phyloP scores from a whole-genome alignment of 2,797 vertebrate species.

The Denticeps clupeoides region DNA sequence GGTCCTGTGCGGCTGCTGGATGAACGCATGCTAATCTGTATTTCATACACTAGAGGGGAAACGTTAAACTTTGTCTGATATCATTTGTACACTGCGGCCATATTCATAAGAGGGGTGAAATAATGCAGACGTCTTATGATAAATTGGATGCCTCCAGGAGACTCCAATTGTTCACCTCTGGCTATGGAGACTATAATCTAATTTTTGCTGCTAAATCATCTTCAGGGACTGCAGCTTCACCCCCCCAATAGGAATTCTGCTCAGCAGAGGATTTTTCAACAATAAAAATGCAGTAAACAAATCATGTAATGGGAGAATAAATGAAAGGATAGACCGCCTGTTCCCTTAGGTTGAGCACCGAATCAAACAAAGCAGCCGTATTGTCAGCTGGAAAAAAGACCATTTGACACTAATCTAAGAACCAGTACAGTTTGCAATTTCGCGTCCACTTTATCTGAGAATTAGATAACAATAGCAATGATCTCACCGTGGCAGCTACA shows the following conservation, averaged over 20 bases:
- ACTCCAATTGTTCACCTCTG: constrained; percentile 53
- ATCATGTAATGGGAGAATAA: constrained; percentile 28
- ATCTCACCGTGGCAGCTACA: too few relatives aligned
- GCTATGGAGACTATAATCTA: constrained; percentile 59
- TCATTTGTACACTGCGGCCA: constrained; percentile 48
- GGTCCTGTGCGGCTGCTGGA: constrained; percentile 24
- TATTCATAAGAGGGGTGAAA: constrained; percentile 23
- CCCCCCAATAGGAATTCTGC: constrained; percentile 49
- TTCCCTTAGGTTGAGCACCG: too few relatives aligned
- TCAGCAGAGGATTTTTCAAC: constrained; percentile 41
- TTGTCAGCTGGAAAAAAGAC: too few relatives aligned
- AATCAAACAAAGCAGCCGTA: too few relatives aligned
- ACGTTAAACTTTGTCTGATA: constrained; percentile 53
- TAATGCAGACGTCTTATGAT: constrained; percentile 52
- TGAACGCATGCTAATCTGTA: constrained; percentile 47
- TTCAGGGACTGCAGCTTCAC: constrained; percentile 51
- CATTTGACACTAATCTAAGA: too few relatives aligned
- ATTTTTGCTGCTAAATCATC: constrained; percentile 65
- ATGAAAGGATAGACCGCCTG: constrained; percentile 29
- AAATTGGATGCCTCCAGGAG: constrained; percentile 61
- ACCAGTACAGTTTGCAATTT: too few relatives aligned
- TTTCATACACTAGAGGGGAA: constrained; percentile 44
- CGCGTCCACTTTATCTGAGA: too few relatives aligned
- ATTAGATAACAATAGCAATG: too few relatives aligned
- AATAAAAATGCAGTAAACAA: constrained; percentile 32